Evolutionary conservation across 2,888 invertebrate species (phyloP), one percentile per base, ranked within the genome.

Genomic region (Galeopsomyia nigrocyanea): DNA sequence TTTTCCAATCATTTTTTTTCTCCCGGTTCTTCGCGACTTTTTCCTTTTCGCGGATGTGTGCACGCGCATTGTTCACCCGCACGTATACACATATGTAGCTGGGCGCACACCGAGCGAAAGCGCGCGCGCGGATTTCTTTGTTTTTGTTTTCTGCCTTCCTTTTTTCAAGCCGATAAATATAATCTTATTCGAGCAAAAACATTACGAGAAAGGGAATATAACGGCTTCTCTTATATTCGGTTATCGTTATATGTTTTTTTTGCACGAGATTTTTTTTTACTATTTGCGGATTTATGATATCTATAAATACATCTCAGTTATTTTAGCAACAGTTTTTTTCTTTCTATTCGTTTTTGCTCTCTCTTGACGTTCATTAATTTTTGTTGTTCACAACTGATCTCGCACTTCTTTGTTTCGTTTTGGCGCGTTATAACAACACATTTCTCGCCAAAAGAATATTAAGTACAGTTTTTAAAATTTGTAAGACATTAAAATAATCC

Each of bases 91-190:
- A 26, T 26, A 26, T 26, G 5, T 26, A 2, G 5, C n/a, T n/a
- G n/a, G n/a, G n/a, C n/a, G n/a, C n/a, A 22, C 7, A n/a, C 0
- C 22, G 16, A 5, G 10, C 21, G 22, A 22, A 31, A 16, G 21
- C 26, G 3, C 56, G 50, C 63, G 22, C 26, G 13, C 16, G 21
- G 21, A 22, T 16, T 19, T 60, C 0, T 39, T 17, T 9, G 14
- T 6, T 46, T n/a, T 26, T 50, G 46, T 17, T 46, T 68, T 53
- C 39, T 58, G 19, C 17, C 19, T 58, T 50, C 13, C 16, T 6
- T 67, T 50, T 19, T 64, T 53, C 58, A 9, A n/a, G 63, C 55
- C 39, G 71, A 71, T 71, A 66, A 61, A 31, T 66, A 66, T 71
- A 61, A 71, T 61, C 39, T 7, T 3, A 39, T 3, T 10, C 71